Conservation (phyloP, 2,113 vertebrate genomes). For the Cephalopterus ornatus region DNA sequence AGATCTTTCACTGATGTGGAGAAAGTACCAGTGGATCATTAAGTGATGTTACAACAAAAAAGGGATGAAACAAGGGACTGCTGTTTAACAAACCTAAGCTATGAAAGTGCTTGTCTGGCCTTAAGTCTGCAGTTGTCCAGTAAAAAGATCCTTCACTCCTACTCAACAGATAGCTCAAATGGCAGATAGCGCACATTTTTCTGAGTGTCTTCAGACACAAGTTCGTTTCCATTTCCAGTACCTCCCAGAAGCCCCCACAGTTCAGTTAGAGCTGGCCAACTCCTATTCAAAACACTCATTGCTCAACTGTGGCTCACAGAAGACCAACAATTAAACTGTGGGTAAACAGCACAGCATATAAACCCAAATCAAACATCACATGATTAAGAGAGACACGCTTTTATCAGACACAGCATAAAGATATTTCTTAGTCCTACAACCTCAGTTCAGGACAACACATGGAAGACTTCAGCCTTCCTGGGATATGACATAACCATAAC, state of each 20-base stretch:
- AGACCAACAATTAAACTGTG: neutral
- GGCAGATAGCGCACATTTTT: neutral
- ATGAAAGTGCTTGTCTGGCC: neutral
- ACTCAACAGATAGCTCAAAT: neutral
- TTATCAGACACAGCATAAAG: neutral
- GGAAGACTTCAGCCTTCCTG: neutral
- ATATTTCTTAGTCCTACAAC: neutral
- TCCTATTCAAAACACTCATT: neutral
- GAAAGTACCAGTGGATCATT: neutral
- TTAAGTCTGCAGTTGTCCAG: neutral
- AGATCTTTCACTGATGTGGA: neutral
- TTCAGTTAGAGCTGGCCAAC: neutral
- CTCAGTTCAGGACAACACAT: neutral
- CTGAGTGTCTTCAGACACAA: neutral
- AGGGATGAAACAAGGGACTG: neutral
- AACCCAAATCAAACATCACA: neutral
- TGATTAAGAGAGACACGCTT: neutral
- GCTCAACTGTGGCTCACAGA: neutral
- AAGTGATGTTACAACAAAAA: neutral
- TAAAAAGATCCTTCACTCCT: neutral
- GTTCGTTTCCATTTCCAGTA: neutral
- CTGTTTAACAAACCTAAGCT: neutral
- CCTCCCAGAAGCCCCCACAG: neutral
- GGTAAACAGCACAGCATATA: neutral
- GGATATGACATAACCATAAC: neutral